Evolutionary conservation across 2,888 invertebrate species (phyloP).

Genomic region (Allacma fusca): DNA sequence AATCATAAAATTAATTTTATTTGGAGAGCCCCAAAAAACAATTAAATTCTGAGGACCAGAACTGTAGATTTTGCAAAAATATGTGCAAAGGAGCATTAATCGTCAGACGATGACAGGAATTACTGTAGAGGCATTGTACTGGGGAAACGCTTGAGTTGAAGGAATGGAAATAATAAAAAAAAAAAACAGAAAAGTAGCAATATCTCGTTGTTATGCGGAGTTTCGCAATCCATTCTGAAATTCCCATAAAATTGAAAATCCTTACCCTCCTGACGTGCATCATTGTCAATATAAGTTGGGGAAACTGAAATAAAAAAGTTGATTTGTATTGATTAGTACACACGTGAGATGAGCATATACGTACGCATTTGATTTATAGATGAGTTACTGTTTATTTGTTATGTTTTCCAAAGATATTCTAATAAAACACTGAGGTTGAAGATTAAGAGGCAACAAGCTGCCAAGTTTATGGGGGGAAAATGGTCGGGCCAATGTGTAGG

Average conservation of each 20-base stretch:
- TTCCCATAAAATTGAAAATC: conserved; percentile 22
- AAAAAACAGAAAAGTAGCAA: not conserved
- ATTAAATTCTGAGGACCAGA: not conserved
- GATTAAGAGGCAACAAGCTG: conserved; percentile 16
- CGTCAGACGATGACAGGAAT: not conserved
- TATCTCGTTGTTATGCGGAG: not conserved
- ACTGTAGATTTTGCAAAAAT: not conserved
- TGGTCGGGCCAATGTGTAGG: not conserved
- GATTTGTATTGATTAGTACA: not conserved
- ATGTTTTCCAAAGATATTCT: conserved; percentile 14
- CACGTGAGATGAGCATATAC: not conserved
- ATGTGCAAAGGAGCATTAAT: not conserved
- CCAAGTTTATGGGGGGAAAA: conserved; percentile 11
- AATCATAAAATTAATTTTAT: conserved; percentile 2
- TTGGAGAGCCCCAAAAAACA: not conserved
- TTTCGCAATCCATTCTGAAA: conserved; percentile 11
- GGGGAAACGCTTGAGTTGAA: not conserved
- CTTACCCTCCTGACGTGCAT: conserved; percentile 10
- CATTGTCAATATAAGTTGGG: not conserved
- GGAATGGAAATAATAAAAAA: not conserved
- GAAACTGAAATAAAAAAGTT: conserved; percentile 10
- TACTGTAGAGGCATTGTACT: not conserved
- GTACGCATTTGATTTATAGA: conserved; percentile 19
- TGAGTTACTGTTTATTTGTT: conserved; percentile 26
- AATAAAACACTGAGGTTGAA: conserved; percentile 17